Percentiles rank a stretch among this genome's conserved stretches.
Evolutionary conservation across 2,888 invertebrate genomes (phyloP).

Genomic region (Eupeodes luniger): DNA sequence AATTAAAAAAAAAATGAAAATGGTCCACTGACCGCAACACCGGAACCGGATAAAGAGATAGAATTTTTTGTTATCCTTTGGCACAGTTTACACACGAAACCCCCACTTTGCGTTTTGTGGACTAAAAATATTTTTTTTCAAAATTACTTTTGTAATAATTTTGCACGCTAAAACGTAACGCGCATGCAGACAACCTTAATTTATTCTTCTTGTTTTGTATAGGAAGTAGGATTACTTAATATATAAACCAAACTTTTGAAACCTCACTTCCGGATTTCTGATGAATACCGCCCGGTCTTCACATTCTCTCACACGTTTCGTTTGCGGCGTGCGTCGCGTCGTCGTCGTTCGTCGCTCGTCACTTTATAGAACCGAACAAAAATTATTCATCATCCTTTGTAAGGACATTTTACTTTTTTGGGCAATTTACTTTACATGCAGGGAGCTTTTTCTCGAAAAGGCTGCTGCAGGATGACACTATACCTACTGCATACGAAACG

Average conservation of each 20-base stretch:
- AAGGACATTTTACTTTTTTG: conserved; percentile 43
- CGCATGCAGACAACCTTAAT: conserved; percentile 25
- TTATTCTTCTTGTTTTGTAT: neutral
- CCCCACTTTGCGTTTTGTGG: conserved; percentile 20
- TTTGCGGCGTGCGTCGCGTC: neutral
- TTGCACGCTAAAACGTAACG: conserved; percentile 26
- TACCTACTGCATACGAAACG: conserved; percentile 35
- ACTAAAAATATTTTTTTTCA: neutral
- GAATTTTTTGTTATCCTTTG: conserved; percentile 20
- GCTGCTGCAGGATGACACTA: conserved; percentile 54
- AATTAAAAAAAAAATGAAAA: conserved; percentile 31
- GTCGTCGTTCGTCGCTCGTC: neutral
- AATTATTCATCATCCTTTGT: conserved; percentile 47
- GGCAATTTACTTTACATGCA: conserved; percentile 50
- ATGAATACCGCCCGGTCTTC: conserved; percentile 37
- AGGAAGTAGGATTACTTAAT: conserved; percentile 37
- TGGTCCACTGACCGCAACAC: conserved; percentile 13
- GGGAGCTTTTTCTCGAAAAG: conserved; percentile 53
- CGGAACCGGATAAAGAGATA: conserved; percentile 14
- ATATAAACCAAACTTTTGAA: neutral
- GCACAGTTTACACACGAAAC: conserved; percentile 38
- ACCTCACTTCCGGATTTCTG: conserved; percentile 40
- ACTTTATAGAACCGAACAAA: conserved; percentile 3
- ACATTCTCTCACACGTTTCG: conserved; percentile 37
- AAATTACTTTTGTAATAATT: conserved; percentile 21